Evolutionary conservation across 2,888 invertebrate species (phyloP), one percentile per base, ranked within the genome.

Genomic region (Stenodera caucasica): DNA sequence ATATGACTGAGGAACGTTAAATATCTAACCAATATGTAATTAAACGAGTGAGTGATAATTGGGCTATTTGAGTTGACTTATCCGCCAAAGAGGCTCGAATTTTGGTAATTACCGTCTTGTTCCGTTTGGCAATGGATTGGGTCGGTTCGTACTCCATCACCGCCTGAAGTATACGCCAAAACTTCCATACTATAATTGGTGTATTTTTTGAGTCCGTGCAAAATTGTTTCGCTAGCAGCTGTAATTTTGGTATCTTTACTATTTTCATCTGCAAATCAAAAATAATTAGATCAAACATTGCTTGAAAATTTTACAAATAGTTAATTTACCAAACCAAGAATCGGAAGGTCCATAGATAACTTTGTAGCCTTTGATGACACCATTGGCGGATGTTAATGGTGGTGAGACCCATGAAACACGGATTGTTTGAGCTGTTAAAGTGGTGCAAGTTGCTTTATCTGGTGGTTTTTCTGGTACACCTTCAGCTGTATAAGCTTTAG

Each of bases 101-200:
- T 26, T 26, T 26, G 26, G 26, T 26, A 69, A 78, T 81, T 81
- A 95, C 96, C 93, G 81, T 97, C 97, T 82, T 97, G 96, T 84
- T 95, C 94, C 53, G 97, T 97, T 82, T 92, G 92, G 79, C 96
- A 95, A 80, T 94, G 94, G 70, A 96, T 93, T 7, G 93, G 90
- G 15, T 86, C 84, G 70, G 92, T 90, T 69, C 94, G 88, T 50
- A 95, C 95, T 64, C 97, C 96, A 79, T 97, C 96, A 11, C 98
- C 98, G 67, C 95, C 96, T 58, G 95, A 91, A 7, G 97, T 97
- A 74, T 91, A 96, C 21, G 97, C 96, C 71, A 96, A 82, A 32
- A 98, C 95, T 84, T 96, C 95, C 89, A 98, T 94, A 60, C 95
- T 96, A 81, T 97, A 98, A 82, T 98, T 97, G 2, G 96, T 97